phyloP scores from a whole-genome alignment of 2,797 vertebrate species.

The Falco rusticolus region DNA sequence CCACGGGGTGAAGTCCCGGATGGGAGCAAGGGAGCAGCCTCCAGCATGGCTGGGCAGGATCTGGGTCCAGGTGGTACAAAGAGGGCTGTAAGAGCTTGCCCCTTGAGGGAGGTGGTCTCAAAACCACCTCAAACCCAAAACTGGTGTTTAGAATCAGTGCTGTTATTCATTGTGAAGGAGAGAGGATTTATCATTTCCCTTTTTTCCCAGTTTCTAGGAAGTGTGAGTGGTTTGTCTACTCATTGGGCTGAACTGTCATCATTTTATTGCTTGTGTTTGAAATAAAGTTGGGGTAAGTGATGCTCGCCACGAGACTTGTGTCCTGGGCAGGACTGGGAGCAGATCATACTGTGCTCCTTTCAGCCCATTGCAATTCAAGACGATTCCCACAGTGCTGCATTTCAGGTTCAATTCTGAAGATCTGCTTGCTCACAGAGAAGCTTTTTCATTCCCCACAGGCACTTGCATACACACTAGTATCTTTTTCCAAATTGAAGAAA shows the following conservation, averaged over 20 bases:
- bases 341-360: not conserved
- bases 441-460: not conserved
- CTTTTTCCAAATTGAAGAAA: not conserved
- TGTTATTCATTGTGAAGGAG: not conserved
- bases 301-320: not conserved
- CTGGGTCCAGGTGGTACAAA: not conserved
- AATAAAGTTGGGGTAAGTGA: not conserved
- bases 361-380: not conserved
- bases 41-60: not conserved
- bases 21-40: not conserved
- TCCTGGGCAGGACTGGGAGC: not conserved
- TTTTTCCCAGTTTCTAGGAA: not conserved
- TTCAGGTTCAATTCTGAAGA: conserved; percentile 21
- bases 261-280: not conserved
- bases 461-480: not conserved
- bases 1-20: accelerated
- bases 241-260: not conserved
- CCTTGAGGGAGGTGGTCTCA: not conserved
- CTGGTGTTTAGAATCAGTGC: not conserved
- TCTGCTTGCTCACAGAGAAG: not conserved
- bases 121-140: not conserved
- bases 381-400: not conserved
- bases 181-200: not conserved
- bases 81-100: not conserved
- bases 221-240: not conserved